A percentile compares a stretch with the other conserved stretches of the same genome.
These are phyloP conservation scores for Eremophila alpestris DNA, from an alignment of 2,797 vertebrate genomes.

Conservation along the genomic window DNA sequence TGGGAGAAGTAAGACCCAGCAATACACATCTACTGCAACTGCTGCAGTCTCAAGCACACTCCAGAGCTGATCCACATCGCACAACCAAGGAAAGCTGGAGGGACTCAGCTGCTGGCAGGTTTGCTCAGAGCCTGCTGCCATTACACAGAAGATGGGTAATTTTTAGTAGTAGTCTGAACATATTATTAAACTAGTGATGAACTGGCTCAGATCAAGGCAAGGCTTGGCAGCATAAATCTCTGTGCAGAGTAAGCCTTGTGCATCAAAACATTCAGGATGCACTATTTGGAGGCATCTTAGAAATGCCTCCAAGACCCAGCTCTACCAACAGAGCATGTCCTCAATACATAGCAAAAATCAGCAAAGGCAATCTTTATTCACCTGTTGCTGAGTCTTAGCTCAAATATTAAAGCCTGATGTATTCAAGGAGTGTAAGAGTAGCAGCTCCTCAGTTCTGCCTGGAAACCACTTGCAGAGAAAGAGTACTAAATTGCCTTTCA, in stretches of 20 bases:
- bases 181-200: background rate
- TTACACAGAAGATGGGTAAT: background rate
- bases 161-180: background rate
- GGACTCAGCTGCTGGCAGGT: background rate
- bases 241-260: background rate
- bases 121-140: background rate
- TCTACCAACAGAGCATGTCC: background rate
- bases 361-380: background rate
- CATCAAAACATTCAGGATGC: background rate
- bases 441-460: background rate
- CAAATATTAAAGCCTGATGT: background rate
- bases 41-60: background rate
- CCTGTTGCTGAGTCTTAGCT: background rate
- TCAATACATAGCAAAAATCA: background rate
- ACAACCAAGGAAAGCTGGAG: background rate
- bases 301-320: background rate
- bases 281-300: background rate
- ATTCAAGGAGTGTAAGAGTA: background rate
- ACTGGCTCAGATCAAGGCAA: background rate
- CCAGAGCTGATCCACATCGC: accelerated
- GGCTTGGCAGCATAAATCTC: background rate
- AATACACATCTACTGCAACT: background rate
- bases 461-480: background rate
- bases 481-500: background rate
- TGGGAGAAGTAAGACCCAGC: background rate